Evolutionary conservation across 1,140 invertebrate genomes (phyloP).

Genomic region (Piezodorus guildinii): DNA sequence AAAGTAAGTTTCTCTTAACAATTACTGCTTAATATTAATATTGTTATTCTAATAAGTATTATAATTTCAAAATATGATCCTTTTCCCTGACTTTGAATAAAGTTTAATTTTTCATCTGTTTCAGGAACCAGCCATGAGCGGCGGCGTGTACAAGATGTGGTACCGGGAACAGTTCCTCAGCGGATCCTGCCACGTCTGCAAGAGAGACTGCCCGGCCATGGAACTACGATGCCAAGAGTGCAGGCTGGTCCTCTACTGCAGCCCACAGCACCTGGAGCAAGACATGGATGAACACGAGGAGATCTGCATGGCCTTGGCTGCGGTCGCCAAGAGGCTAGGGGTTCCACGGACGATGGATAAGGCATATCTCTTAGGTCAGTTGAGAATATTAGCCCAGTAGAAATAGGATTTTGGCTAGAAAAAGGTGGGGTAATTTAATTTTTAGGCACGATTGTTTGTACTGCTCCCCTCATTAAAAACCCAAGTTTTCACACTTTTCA

Average conservation of each 20-base stretch:
- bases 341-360: not conserved
- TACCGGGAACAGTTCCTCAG: conserved; percentile 12
- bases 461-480: too few species aligned
- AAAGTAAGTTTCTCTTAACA: too few species aligned
- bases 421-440: too few species aligned
- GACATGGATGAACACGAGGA: conserved; percentile 17
- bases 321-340: not conserved
- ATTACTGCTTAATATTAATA: too few species aligned
- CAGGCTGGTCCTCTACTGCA: conserved; percentile 6
- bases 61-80: too few species aligned
- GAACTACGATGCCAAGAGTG: not conserved
- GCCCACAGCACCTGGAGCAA: not conserved
- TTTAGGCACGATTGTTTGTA: too few species aligned
- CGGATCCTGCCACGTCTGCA: conserved; percentile 13
- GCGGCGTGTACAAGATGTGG: conserved; percentile 10
- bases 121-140: not conserved
- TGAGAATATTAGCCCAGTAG: too few species aligned
- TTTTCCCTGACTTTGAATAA: too few species aligned
- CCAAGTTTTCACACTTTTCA: too few species aligned
- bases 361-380: conserved; percentile 8
- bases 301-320: conserved; percentile 12
- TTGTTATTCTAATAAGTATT: too few species aligned
- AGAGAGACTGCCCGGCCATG: not conserved
- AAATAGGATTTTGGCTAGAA: too few species aligned
- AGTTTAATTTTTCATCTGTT: too few species aligned